Percentiles rank a stretch among this genome's conserved stretches.
Evolutionary conservation across 1,140 invertebrate genomes (phyloP).

Genomic region (Zeugodacus cucurbitae): DNA sequence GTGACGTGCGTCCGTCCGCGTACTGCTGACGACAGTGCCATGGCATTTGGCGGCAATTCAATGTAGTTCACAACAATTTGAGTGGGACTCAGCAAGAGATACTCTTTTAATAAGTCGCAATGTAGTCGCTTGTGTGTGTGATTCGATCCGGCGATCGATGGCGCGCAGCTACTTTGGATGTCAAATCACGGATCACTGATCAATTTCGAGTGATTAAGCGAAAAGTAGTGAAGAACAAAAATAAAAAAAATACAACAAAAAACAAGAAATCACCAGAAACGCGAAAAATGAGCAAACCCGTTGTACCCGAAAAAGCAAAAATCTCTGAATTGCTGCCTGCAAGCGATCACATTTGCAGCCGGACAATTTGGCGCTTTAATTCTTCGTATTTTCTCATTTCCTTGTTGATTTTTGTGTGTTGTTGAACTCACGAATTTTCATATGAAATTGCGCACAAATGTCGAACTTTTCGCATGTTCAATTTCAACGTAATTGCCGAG

Average conservation of each 20-base stretch:
- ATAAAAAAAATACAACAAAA: not conserved
- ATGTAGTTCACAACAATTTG: conserved; percentile 35
- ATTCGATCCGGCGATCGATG: conserved; percentile 27
- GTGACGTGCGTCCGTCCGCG: not conserved
- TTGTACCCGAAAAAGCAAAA: not conserved
- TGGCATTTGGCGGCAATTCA: conserved; percentile 28
- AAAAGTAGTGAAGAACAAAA: conserved; percentile 21
- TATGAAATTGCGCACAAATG: conserved; percentile 22
- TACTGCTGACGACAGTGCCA: not conserved
- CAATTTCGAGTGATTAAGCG: conserved; percentile 36
- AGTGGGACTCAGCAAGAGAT: not conserved
- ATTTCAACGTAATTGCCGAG: conserved; percentile 16
- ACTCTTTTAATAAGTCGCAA: not conserved
- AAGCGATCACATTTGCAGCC: conserved; percentile 21
- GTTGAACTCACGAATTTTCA: conserved; percentile 17
- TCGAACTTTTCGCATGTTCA: conserved; percentile 37
- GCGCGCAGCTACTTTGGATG: conserved; percentile 33
- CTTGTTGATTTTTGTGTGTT: not conserved
- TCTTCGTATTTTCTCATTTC: not conserved
- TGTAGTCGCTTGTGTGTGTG: not conserved
- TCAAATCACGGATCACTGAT: conserved; percentile 38
- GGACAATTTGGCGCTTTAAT: not conserved
- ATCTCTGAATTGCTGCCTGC: conserved; percentile 31
- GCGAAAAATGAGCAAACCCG: not conserved
- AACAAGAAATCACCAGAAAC: not conserved